phyloP scores from a whole-genome alignment of 2,888 invertebrate genomes.

The Tenodera sinensis region DNA sequence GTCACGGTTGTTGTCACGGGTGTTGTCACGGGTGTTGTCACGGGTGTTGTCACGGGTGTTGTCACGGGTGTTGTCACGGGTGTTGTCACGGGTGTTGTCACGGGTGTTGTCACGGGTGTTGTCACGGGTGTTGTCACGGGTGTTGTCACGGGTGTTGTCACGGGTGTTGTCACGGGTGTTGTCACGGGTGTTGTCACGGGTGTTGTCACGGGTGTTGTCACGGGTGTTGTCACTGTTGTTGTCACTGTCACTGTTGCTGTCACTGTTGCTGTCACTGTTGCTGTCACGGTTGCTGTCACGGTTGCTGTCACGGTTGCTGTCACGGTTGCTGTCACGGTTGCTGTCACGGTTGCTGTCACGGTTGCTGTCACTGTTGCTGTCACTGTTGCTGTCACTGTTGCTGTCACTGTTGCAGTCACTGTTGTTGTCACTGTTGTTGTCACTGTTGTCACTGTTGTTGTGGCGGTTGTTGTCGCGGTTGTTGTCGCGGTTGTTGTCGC shows the following conservation, averaged over 20 bases:
- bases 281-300: neutral
- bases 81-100: neutral
- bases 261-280: constrained; percentile 1
- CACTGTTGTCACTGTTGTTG: too few species aligned
- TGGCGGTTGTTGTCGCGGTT: too few species aligned
- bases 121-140: too few species aligned
- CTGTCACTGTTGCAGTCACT: too few species aligned
- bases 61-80: constrained; percentile 15
- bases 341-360: constrained; percentile 7
- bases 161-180: constrained; percentile 9
- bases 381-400: neutral
- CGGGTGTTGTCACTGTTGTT: neutral
- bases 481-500: too few species aligned
- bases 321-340: constrained; percentile 6
- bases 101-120: too few species aligned
- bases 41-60: neutral
- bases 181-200: constrained; percentile 7
- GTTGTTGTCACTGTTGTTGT: too few species aligned
- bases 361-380: neutral
- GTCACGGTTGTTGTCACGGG: too few species aligned
- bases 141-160: constrained; percentile 4
- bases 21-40: neutral
- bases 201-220: neutral
- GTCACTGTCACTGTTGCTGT: neutral
- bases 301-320: neutral